Percentiles rank a stretch among this genome's conserved stretches.
These are phyloP conservation scores for Parascotia fuliginaria DNA, from an alignment of 2,888 invertebrate genomes.

Conservation along the genomic window DNA sequence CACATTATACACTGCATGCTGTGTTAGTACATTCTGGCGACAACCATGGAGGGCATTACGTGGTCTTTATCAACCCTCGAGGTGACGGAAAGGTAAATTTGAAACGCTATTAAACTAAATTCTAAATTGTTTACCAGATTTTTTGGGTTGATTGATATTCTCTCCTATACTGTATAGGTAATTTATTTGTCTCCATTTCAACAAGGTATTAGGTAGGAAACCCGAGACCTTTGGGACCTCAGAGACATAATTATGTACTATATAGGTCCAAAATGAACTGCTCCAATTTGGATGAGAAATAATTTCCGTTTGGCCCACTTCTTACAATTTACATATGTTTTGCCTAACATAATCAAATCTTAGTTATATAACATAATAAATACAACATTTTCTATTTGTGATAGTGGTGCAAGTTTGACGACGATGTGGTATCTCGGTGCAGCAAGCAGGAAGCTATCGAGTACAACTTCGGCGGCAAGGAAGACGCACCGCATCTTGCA, in stretches of 20 bases:
- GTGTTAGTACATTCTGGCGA: constrained; percentile 99
- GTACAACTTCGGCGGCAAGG: constrained; percentile 99
- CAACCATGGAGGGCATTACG: constrained; percentile 99
- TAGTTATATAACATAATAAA: no score
- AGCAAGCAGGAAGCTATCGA: constrained; percentile 98
- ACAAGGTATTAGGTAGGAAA: no score
- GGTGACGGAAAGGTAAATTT: constrained; percentile 93
- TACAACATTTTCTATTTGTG: background rate
- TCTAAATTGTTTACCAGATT: background rate
- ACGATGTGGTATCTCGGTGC: constrained; percentile 99
- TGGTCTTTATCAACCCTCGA: constrained; percentile 99
- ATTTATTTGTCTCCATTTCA: no score
- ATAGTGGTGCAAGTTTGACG: constrained; percentile 99
- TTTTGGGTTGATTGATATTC: no score
- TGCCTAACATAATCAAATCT: no score
- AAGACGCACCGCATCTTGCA: constrained; percentile 94
- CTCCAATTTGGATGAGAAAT: no score
- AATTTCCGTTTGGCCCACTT: no score
- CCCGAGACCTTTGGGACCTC: no score
- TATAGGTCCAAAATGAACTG: no score
- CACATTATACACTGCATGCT: constrained; percentile 96
- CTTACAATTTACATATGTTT: no score
- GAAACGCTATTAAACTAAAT: background rate
- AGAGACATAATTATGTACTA: no score
- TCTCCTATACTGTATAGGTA: no score